These are phyloP conservation scores for Bambusicola thoracicus DNA, from an alignment of 2,113 vertebrate species.

Conservation along the genomic window DNA sequence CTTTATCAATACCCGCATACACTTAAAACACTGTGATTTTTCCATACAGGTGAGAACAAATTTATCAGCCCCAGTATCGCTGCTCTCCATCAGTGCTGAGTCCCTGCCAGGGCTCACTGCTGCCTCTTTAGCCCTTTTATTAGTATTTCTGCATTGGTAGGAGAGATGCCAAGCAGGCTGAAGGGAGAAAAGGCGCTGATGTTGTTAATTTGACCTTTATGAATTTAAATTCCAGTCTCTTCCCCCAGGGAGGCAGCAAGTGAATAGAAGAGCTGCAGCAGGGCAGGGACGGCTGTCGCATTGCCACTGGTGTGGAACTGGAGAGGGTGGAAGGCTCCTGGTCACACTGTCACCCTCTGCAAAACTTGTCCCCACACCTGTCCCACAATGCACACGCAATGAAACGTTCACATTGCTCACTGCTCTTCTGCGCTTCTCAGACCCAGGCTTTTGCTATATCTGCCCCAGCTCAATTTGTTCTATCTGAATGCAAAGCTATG, in stretches of 20 bases:
- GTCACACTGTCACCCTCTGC: not conserved
- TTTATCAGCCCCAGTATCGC: not conserved
- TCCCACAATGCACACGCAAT: not conserved
- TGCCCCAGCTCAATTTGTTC: not conserved
- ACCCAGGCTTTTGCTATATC: not conserved
- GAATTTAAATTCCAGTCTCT: constrained; percentile 21
- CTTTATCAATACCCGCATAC: rapidly evolving
- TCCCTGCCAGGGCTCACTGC: not conserved
- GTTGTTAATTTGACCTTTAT: constrained; percentile 48
- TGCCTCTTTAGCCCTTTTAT: not conserved
- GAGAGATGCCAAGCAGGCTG: not conserved
- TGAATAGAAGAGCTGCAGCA: not conserved
- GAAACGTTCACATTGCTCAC: not conserved
- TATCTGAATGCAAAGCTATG: not conserved
- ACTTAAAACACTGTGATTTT: not conserved
- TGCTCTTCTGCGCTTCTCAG: not conserved
- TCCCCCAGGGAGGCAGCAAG: not conserved
- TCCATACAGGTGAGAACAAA: not conserved
- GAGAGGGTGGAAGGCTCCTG: not conserved
- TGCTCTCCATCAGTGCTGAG: not conserved
- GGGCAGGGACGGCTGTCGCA: not conserved
- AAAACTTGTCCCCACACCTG: not conserved
- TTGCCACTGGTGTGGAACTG: rapidly evolving
- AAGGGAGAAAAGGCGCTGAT: not conserved
- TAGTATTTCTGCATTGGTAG: not conserved